These are phyloP conservation scores for Pandemis corylana DNA, from an alignment of 2,888 invertebrate species.

Conservation along the genomic window DNA sequence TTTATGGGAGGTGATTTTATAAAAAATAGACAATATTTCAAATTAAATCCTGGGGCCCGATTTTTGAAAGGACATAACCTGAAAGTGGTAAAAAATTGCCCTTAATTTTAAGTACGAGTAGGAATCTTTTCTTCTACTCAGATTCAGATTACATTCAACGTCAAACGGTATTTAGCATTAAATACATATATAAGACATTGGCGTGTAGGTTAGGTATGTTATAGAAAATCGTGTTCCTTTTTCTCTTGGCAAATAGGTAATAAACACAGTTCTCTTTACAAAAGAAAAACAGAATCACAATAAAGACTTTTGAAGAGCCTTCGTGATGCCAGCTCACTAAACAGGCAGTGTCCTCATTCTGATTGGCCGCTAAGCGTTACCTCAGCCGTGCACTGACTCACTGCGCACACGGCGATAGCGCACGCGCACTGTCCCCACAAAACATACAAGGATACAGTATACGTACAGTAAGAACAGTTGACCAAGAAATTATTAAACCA, in stretches of 20 bases:
- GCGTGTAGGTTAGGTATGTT: not conserved
- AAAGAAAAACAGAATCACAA: not conserved
- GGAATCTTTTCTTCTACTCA: no score
- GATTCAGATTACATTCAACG: no score
- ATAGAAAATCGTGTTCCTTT: not conserved
- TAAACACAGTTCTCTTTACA: not conserved
- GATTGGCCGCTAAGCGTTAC: conserved; percentile 24
- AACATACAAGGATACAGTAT: not conserved
- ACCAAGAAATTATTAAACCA: no score
- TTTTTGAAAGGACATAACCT: no score
- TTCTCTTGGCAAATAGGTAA: not conserved
- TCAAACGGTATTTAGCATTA: no score
- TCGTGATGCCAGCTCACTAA: conserved; percentile 24
- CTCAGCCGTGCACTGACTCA: conserved; percentile 29
- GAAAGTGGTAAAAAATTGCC: no score
- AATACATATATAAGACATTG: no score
- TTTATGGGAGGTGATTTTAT: no score
- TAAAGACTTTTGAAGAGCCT: conserved; percentile 19
- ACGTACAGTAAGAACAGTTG: not conserved
- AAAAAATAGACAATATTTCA: no score
- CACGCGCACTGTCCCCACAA: conserved; percentile 8
- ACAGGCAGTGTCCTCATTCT: conserved; percentile 27
- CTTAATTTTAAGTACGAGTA: no score
- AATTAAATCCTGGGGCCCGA: no score
- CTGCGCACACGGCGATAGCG: conserved; percentile 30